A percentile compares a stretch with the other conserved stretches of the same genome.
Evolutionary conservation across 1,140 invertebrate genomes (phyloP).

Genomic region (Cherax quadricarinatus): DNA sequence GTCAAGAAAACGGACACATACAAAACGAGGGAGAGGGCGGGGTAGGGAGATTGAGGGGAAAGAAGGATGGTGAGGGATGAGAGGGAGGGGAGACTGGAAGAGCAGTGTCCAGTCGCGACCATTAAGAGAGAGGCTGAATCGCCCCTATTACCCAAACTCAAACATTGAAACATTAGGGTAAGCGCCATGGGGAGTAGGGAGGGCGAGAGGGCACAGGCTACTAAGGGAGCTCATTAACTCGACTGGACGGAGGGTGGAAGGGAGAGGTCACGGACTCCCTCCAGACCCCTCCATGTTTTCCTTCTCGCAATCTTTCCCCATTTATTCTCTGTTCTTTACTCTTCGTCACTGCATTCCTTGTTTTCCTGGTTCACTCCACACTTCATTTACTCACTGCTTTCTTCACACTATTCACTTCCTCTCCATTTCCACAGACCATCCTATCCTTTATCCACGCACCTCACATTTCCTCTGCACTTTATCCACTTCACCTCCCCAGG

Average conservation of each 20-base stretch:
- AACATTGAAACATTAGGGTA: conserved; percentile 65
- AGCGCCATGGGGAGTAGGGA: neutral
- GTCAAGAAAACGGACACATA: conserved; percentile 5
- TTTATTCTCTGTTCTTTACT: too few species aligned
- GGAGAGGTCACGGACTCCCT: neutral
- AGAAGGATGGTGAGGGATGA: neutral
- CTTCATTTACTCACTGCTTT: too few species aligned
- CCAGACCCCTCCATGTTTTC: too few species aligned
- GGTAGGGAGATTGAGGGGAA: neutral
- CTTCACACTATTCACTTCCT: too few species aligned
- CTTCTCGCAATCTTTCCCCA: too few species aligned
- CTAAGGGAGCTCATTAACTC: conserved; percentile 10
- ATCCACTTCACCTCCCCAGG: too few species aligned
- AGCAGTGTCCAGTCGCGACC: conserved; percentile 20
- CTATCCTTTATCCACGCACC: too few species aligned
- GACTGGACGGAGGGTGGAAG: neutral
- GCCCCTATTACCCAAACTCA: conserved; percentile 48
- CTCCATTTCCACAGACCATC: too few species aligned
- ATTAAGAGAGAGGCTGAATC: conserved; percentile 28
- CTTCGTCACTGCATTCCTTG: too few species aligned
- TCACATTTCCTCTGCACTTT: too few species aligned
- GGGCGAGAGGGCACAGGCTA: neutral
- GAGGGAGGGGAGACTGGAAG: neutral
- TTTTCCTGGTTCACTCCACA: too few species aligned
- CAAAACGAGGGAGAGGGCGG: neutral